phyloP scores from a whole-genome alignment of 2,888 invertebrate species.

The Dasysyrphus tricinctus region DNA sequence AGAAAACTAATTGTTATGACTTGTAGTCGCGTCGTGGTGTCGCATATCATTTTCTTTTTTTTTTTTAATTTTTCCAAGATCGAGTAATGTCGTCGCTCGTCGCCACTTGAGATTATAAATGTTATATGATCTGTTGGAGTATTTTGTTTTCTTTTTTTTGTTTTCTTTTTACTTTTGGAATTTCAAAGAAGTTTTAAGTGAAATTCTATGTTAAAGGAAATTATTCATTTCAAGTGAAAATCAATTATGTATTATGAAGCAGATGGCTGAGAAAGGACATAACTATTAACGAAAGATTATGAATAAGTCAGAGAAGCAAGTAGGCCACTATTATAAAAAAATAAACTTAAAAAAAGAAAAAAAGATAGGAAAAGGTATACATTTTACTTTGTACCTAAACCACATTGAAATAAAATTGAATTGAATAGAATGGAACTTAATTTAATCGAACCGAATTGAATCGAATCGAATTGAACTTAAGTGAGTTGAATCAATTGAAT shows the following conservation, averaged over 20 bases:
- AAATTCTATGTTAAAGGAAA: constrained; percentile 50
- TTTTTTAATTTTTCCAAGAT: constrained; percentile 12
- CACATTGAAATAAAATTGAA: too few relatives aligned
- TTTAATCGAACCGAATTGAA: too few relatives aligned
- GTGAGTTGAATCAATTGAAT: too few relatives aligned
- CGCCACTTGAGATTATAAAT: constrained; percentile 53
- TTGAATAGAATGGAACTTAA: too few relatives aligned
- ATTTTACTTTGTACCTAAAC: too few relatives aligned
- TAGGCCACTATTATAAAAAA: neutral
- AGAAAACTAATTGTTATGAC: constrained; percentile 36
- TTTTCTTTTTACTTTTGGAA: constrained; percentile 10
- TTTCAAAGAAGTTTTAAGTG: constrained; percentile 51
- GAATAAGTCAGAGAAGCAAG: neutral
- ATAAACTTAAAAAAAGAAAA: too few relatives aligned
- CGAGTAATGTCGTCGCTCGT: constrained; percentile 23
- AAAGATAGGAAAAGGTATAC: too few relatives aligned
- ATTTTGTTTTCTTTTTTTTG: too few relatives aligned
- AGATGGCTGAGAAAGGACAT: constrained; percentile 35
- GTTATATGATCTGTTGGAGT: constrained; percentile 63
- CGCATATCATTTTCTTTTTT: constrained; percentile 57
- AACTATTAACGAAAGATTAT: neutral
- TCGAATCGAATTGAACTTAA: too few relatives aligned
- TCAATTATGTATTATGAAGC: constrained; percentile 15
- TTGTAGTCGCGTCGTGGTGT: constrained; percentile 68
- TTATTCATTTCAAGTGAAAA: constrained; percentile 53